A percentile compares a stretch with the other conserved stretches of the same genome.
Evolutionary conservation across 64 coral and sea anemone genomes (phyloP).

Genomic region (Actinia equina): DNA sequence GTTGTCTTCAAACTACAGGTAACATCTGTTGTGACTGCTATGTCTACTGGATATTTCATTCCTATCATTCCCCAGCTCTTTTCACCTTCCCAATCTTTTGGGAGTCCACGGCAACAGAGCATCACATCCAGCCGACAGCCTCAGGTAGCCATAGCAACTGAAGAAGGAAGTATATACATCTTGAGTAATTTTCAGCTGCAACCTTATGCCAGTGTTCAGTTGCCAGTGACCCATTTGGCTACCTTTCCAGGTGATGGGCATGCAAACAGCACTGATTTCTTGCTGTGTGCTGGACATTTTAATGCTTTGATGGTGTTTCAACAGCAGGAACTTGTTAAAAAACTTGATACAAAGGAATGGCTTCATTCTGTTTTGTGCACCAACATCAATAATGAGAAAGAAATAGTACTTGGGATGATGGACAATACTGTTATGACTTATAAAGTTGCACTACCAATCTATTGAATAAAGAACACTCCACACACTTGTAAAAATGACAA

Average conservation of each 20-base stretch:
- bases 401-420: slow-evolving; percentile 18
- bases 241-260: background rate
- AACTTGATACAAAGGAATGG: slow-evolving; percentile 35
- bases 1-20: slow-evolving; percentile 43
- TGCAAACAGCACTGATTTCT: background rate
- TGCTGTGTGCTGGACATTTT: slow-evolving; percentile 46
- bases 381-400: slow-evolving; percentile 2
- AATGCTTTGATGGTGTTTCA: slow-evolving; percentile 33
- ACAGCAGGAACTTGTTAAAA: background rate
- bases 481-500: too few species aligned
- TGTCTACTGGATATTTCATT: slow-evolving; percentile 70
- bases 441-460: background rate
- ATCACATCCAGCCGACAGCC: background rate
- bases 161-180: slow-evolving; percentile 30
- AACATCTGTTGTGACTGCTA: slow-evolving; percentile 72
- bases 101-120: background rate
- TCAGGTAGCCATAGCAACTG: slow-evolving; percentile 46
- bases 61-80: background rate
- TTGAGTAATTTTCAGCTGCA: slow-evolving; percentile 35
- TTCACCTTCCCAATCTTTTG: slow-evolving; percentile 23
- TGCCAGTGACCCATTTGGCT: slow-evolving; percentile 18
- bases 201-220: slow-evolving; percentile 27
- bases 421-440: slow-evolving; percentile 34
- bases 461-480: too few species aligned
- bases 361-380: slow-evolving; percentile 8